phyloP scores from a whole-genome alignment of 1,140 invertebrate genomes.

The Campoletis sonorensis region DNA sequence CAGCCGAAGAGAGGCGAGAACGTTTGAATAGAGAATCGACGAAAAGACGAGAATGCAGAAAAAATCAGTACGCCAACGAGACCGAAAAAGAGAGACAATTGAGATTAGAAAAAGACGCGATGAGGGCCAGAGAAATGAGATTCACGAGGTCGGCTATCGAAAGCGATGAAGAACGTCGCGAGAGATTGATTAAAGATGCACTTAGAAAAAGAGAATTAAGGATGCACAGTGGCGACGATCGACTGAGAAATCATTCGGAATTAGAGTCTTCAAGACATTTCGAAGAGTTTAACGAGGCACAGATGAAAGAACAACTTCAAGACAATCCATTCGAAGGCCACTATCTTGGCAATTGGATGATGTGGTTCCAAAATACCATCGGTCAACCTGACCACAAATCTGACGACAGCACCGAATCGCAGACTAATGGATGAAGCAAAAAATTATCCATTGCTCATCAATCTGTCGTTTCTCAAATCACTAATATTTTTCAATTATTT shows the following conservation, averaged over 20 bases:
- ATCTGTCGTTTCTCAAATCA: no score
- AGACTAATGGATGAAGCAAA: background rate
- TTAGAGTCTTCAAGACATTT: slow-evolving; percentile 60
- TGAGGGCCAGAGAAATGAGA: slow-evolving; percentile 67
- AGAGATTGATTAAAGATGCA: slow-evolving; percentile 67
- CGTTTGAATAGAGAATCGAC: slow-evolving; percentile 65
- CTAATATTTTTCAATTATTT: no score
- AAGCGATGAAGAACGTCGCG: slow-evolving; percentile 65
- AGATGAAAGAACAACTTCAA: slow-evolving; percentile 58
- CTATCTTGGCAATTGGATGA: slow-evolving; percentile 67
- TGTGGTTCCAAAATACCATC: slow-evolving; percentile 67
- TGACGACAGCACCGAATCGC: background rate
- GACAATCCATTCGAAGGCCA: slow-evolving; percentile 62
- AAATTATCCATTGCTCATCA: no score
- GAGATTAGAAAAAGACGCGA: slow-evolving; percentile 64
- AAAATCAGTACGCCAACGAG: slow-evolving; percentile 67
- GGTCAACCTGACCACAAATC: slow-evolving; percentile 55
- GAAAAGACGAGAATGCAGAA: slow-evolving; percentile 63
- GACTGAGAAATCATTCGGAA: slow-evolving; percentile 61
- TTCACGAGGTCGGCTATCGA: slow-evolving; percentile 67
- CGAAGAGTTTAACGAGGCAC: slow-evolving; percentile 63
- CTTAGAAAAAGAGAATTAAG: slow-evolving; percentile 66
- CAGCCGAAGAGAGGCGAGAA: slow-evolving; percentile 62
- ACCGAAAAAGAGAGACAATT: slow-evolving; percentile 64
- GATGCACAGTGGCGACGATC: slow-evolving; percentile 56